Evolutionary conservation across 2,797 vertebrate species (phyloP).

Genomic region (Dermochelys coriacea): DNA sequence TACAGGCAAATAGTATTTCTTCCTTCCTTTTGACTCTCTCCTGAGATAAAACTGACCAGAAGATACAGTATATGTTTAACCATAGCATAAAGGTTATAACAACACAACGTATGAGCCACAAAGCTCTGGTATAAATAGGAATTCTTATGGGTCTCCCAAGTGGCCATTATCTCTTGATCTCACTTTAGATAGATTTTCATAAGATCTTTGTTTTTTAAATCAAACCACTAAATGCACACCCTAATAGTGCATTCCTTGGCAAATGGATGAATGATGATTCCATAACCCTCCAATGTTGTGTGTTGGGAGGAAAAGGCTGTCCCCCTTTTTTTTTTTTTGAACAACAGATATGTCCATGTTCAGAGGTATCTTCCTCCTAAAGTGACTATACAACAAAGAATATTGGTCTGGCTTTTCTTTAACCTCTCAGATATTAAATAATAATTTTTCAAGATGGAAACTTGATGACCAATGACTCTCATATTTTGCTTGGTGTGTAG

Average conservation of each 20-base stretch:
- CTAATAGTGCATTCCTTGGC: neutral
- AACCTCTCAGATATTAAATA: neutral
- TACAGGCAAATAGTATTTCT: neutral
- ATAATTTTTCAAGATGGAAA: neutral
- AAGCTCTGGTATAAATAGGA: neutral
- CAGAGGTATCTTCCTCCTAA: neutral
- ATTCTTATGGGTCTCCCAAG: neutral
- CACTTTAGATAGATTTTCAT: slow-evolving; percentile 33
- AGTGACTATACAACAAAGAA: accelerated
- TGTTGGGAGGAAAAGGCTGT: neutral
- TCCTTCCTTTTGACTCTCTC: neutral
- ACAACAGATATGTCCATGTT: accelerated
- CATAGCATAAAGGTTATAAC: neutral
- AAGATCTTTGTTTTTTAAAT: neutral
- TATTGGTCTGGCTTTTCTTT: neutral
- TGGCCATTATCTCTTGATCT: slow-evolving; percentile 35
- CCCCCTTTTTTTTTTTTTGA: accelerated
- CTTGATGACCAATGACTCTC: neutral
- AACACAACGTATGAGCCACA: neutral
- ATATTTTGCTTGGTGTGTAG: neutral
- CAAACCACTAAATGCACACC: neutral
- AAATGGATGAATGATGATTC: neutral
- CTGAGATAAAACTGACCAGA: neutral
- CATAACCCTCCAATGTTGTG: neutral
- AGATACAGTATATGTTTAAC: neutral